Evolutionary conservation across 2,888 invertebrate genomes (phyloP), one percentile per base, ranked within the genome.

Genomic region (Ectemnius cavifrons): DNA sequence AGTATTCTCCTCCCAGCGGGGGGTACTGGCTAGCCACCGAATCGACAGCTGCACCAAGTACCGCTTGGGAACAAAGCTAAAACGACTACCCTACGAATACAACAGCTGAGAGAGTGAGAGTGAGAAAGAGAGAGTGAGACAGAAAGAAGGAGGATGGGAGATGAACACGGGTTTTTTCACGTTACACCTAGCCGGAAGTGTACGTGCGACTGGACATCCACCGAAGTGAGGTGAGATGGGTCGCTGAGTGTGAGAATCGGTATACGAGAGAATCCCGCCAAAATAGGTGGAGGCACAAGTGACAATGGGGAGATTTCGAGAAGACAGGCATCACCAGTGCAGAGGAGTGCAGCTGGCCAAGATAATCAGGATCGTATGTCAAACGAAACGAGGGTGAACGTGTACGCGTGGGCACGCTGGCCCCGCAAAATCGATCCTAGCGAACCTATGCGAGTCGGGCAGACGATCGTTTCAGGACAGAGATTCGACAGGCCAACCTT

Each of bases 321-420:
- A 61, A 13, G 56, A 47, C 18, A 45, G 37, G 62, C 16, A 6
- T 46, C 45, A 23, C n/a, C 20, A 67, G 52, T 52, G 5, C 52
- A 14, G 16, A 4, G 5, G 52, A 52, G 16, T 37, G 23, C 60
- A 47, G 20, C 20, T n/a, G 37, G 16, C 27, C 18, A 0, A 3
- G 61, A 8, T 37, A 4, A 8, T 5, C 27, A 46, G 27, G 20
- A 57, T 66, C 45, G 49, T n/a, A 11, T 56, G 46, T 20, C n/a
- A 67, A 77, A 76, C 69, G 58, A 69, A 65, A 71, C 56, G 67
- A 71, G 60, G 67, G 70, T 72, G 67, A 76, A 46, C 59, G 64
- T 47, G 60, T 71, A 75, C 78, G 78, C 78, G 78, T 78, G 78
- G 74, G 72, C 74, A 79, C 77, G 75, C 77, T 75, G 52, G 37